Base-by-base conservation (phyloP, 2,888 invertebrate species). In the Nomada goodeniana region DNA sequence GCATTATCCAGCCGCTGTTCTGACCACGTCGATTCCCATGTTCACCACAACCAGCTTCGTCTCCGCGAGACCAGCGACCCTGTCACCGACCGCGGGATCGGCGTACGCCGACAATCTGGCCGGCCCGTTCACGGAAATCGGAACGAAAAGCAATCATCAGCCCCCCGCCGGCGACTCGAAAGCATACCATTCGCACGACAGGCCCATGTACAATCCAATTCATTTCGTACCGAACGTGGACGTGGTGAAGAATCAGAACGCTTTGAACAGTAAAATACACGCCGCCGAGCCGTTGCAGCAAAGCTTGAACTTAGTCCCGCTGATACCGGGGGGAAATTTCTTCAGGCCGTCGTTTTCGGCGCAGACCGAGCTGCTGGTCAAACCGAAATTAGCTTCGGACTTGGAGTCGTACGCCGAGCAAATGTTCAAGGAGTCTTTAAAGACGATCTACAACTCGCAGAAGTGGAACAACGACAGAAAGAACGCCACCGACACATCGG, bases 351-450 rank as follows among this genome's bases (percentile, higher is more conserved):
- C 91, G 1, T 84, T 75, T 29, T 57, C 80, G 1, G 88, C 90
- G 3, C 91, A 92, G 61, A 84, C 73, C 23, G 92, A 93, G 20
- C 80, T 92, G 2, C 36, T 88, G 0, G 85, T 84, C 0, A 93
- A 93, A 29, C 92, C 92, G 2, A 92, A 93, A 44, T 73, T 93
- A 11, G 88, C 85, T 26, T 89, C 90, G 0, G 93, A 94, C 47
- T 79, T 93, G 13, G 92, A 92, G 42, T 92, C 91, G 9, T 93
- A 93, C 76, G 94, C 93, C 0, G 92, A 93, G 69, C 93, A 94
- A 64, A 93, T 94, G 93, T 90, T 94, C 74, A 93, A 91, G 52
- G 93, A 94, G 76, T 94, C 94, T 1, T 64, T 93, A 64, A 92
- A 90, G 80, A 93, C 94, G 0, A 93, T 93, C 26, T 93, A 94